These are phyloP conservation scores for Hylomyscus alleni DNA, from an alignment of 2,797 vertebrate genomes.

Conservation along the genomic window DNA sequence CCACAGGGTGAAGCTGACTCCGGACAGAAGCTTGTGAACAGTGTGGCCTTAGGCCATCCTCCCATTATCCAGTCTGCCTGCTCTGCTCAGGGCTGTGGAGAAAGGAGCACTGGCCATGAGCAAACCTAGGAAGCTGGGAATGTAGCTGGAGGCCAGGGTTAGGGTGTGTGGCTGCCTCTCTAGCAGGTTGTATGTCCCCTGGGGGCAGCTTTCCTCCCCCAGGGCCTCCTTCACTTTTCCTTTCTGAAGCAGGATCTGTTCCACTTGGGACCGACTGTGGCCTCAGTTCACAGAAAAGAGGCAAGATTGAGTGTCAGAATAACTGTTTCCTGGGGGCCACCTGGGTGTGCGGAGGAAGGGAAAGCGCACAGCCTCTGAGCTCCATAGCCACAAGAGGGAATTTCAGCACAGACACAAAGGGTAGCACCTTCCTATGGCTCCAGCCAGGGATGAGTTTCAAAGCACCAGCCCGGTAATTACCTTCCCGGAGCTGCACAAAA, in stretches of 20 bases:
- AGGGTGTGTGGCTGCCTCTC: background rate
- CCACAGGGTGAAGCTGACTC: conserved; percentile 42
- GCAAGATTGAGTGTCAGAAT: background rate
- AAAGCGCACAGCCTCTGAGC: background rate
- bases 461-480: background rate
- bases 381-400: background rate
- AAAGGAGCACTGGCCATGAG: background rate
- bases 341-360: background rate
- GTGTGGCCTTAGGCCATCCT: conserved; percentile 56
- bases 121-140: too few species aligned
- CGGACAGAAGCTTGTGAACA: conserved; percentile 46
- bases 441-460: background rate
- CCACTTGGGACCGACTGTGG: too few species aligned
- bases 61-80: background rate
- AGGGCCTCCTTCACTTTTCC: background rate
- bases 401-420: background rate
- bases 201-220: background rate
- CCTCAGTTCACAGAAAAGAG: background rate
- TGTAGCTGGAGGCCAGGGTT: background rate
- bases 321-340: background rate
- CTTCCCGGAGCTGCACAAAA: background rate
- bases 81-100: background rate
- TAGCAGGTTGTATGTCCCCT: background rate
- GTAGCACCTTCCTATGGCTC: background rate
- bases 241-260: background rate